Conservation (phyloP, 2,888 invertebrate genomes). For the Brachyptera risi region DNA sequence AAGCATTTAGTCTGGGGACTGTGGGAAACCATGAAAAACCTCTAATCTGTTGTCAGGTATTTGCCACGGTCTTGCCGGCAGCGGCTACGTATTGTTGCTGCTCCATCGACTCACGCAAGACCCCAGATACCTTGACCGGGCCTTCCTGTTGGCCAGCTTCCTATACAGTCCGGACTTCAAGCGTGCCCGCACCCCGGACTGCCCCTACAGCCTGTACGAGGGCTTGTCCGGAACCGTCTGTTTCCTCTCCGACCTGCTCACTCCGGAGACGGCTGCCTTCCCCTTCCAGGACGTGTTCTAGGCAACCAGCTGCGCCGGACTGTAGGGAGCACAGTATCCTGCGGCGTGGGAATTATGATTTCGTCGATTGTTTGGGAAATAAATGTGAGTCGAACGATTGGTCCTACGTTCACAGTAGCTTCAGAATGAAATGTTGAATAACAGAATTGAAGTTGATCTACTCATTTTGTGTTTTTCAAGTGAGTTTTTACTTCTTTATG, state of each 20-base stretch:
- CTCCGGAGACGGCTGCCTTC: constrained; percentile 70
- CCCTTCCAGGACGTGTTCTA: constrained; percentile 75
- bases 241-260: constrained; percentile 69
- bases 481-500: too few relatives aligned
- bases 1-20: too few relatives aligned
- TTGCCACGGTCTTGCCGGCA: constrained; percentile 84
- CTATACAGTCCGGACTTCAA: constrained; percentile 62
- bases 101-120: constrained; percentile 71
- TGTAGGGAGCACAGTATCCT: too few relatives aligned
- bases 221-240: constrained; percentile 84
- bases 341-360: too few relatives aligned
- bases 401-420: too few relatives aligned
- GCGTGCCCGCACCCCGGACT: constrained; percentile 67
- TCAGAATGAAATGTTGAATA: too few relatives aligned
- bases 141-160: constrained; percentile 72
- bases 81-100: constrained; percentile 74
- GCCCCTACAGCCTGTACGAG: constrained; percentile 80
- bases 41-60: constrained; percentile 51
- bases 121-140: constrained; percentile 65
- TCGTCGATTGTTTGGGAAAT: too few relatives aligned
- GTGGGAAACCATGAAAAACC: too few relatives aligned
- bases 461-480: too few relatives aligned
- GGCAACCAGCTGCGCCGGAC: too few relatives aligned
- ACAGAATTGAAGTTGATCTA: too few relatives aligned
- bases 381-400: too few relatives aligned